Conservation (phyloP, 1,140 invertebrate genomes). For the Pseudomyrmex cubaensis region DNA sequence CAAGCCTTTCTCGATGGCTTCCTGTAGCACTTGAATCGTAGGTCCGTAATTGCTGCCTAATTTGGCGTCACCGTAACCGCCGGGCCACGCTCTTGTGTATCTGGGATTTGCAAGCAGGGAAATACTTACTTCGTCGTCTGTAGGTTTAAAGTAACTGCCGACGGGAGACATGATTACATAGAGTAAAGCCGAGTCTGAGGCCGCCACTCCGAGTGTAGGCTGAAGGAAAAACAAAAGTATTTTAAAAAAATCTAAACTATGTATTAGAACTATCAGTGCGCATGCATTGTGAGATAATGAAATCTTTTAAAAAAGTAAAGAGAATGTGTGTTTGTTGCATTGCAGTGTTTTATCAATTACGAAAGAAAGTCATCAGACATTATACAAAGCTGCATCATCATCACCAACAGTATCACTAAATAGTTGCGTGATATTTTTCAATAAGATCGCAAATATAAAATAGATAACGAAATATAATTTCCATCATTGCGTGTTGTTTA, state of each 20-base stretch:
- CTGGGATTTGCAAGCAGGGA: slow-evolving; percentile 92
- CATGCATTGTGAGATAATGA: no score
- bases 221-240: slow-evolving; percentile 80
- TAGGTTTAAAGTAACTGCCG: slow-evolving; percentile 94
- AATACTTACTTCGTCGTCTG: slow-evolving; percentile 83
- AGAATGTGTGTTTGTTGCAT: no score
- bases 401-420: background rate
- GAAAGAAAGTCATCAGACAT: no score
- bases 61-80: slow-evolving; percentile 97
- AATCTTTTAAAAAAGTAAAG: no score
- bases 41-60: slow-evolving; percentile 97
- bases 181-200: slow-evolving; percentile 93
- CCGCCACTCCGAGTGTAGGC: slow-evolving; percentile 95
- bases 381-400: background rate
- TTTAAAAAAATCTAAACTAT: background rate
- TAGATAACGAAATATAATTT: slow-evolving; percentile 12
- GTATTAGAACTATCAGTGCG: background rate
- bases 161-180: slow-evolving; percentile 97
- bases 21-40: slow-evolving; percentile 92
- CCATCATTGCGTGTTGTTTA: background rate
- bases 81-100: slow-evolving; percentile 96
- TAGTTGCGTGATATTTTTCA: no score
- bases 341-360: no score
- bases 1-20: slow-evolving; percentile 92
- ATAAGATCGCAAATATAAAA: background rate